phyloP scores from a whole-genome alignment of 2,797 vertebrate genomes.

The Octomys mimax region DNA sequence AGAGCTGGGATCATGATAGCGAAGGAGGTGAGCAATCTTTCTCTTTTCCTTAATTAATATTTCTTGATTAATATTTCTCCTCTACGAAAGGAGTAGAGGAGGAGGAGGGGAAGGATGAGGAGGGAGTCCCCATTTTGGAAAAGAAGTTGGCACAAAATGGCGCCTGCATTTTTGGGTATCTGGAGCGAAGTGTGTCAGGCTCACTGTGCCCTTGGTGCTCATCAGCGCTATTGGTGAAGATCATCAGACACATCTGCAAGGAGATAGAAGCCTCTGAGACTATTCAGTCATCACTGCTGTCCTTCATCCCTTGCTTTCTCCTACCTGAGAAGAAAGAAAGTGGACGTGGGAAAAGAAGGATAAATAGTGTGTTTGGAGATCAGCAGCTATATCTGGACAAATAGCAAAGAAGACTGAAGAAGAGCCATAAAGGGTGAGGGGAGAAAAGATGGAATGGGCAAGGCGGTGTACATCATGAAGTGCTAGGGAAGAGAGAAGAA shows the following conservation, averaged over 20 bases:
- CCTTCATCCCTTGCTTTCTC: not conserved
- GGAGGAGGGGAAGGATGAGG: too few species aligned
- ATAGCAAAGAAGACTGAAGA: not conserved
- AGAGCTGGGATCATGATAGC: not conserved
- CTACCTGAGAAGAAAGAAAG: not conserved
- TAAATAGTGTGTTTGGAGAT: not conserved
- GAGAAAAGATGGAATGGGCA: not conserved
- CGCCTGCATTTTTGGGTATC: not conserved
- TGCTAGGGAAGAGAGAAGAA: not conserved
- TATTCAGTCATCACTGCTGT: not conserved
- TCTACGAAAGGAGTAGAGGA: not conserved
- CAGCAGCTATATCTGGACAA: not conserved
- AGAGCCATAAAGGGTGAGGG: not conserved
- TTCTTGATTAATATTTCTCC: too few species aligned
- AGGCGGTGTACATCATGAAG: not conserved
- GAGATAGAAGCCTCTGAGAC: fast-evolving
- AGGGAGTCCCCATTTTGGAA: not conserved
- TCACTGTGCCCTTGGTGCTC: not conserved
- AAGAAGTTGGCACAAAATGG: not conserved
- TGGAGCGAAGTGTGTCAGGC: not conserved
- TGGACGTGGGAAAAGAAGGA: fast-evolving
- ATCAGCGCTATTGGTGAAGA: not conserved
- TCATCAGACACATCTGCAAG: not conserved
- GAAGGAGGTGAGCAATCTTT: not conserved
- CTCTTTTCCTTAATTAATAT: not conserved